Evolutionary conservation across 2,113 vertebrate species (phyloP), one percentile per base, ranked within the genome.

Genomic region (Eira barbara): DNA sequence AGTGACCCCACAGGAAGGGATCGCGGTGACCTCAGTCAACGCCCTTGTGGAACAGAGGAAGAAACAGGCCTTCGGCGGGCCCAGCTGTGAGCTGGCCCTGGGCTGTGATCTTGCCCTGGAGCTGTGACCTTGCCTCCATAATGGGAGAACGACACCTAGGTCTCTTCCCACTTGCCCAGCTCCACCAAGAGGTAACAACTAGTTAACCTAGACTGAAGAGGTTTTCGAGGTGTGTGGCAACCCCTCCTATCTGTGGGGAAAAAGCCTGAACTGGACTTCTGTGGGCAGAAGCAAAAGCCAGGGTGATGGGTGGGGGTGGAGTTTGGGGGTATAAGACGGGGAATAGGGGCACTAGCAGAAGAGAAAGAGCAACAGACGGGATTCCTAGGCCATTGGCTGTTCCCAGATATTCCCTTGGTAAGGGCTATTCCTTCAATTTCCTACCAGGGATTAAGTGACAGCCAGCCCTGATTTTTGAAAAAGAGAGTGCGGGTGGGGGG

Each of bases 111-210:
- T n/a, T 86, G 39, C 23, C 21, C 65, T 29, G 29, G 59, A 63
- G 15, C 31, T 69, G 29, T 2, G 7, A 6, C 20, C 17, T n/a
- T 86, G 39, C 23, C 21, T 49, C 29, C 27, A 10, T 18, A 14
- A 11, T 0, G 7, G 69, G 69, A 42, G 7, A 39, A 78, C 0
- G 45, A 49, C 2, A 14, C 7, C 47, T 12, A 25, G 1, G 21
- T 31, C 63, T 11, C 36, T 85, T 59, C 57, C 34, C 27, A 2
- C 6, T 45, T 45, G 47, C 36, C n/a, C 5, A 21, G n/a, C 31
- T n/a, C 69, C 42, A 59, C 47, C 76, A 73, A 76, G 71, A 45
- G 34, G 49, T 67, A 39, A 65, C 57, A 63, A 13, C 0, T 10
- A 59, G 31, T 29, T 57, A 25, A 80, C 42, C 34, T 61, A 36